These are phyloP conservation scores for Macropis europaea DNA, from an alignment of 2,888 invertebrate species.

Conservation along the genomic window DNA sequence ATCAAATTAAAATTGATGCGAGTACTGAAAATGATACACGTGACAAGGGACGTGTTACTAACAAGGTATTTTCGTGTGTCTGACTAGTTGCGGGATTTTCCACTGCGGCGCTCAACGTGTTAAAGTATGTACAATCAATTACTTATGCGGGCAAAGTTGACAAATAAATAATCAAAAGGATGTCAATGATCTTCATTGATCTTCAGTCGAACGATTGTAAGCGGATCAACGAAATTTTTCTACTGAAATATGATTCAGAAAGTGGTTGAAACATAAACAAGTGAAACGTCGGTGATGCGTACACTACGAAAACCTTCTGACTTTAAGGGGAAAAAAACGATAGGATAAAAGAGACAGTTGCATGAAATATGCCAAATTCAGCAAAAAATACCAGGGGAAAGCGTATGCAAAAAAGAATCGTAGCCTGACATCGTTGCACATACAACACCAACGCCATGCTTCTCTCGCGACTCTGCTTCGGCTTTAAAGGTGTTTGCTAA, in stretches of 20 bases:
- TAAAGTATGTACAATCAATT: too few species aligned
- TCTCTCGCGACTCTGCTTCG: constrained; percentile 52
- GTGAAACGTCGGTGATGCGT: neutral
- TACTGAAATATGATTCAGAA: neutral
- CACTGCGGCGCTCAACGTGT: too few species aligned
- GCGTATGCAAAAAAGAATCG: constrained; percentile 29
- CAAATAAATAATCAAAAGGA: constrained; percentile 8
- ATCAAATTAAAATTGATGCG: too few species aligned
- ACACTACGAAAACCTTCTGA: neutral
- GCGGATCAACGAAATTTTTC: neutral
- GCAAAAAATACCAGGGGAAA: constrained; percentile 31
- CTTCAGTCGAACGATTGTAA: neutral
- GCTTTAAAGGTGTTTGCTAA: constrained; percentile 49
- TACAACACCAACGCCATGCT: constrained; percentile 38
- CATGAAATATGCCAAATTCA: neutral
- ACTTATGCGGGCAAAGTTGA: neutral
- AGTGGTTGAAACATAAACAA: neutral
- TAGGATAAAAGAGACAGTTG: too few species aligned
- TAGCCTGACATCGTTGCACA: constrained; percentile 37
- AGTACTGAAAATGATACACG: too few species aligned
- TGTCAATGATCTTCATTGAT: neutral
- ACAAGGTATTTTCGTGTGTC: too few species aligned
- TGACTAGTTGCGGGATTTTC: too few species aligned
- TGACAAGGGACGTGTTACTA: too few species aligned
- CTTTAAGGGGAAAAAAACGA: too few species aligned